Evolutionary conservation across 2,888 invertebrate genomes (phyloP).

Genomic region (Caenorhabditis uteleia): DNA sequence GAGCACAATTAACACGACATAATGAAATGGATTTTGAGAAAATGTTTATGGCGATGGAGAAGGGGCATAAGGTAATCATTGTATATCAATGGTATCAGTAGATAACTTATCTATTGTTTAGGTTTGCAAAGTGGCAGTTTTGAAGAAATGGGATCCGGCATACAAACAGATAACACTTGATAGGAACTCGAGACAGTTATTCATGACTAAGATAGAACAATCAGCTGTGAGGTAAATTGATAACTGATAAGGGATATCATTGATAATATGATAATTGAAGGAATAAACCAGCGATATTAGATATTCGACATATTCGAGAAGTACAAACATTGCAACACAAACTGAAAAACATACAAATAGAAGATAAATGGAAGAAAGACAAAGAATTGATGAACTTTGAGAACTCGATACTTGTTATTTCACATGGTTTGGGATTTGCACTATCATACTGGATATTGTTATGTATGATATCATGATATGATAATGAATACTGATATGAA

Average conservation of each 20-base stretch:
- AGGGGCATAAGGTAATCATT: slow-evolving; percentile 57
- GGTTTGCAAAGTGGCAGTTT: slow-evolving; percentile 62
- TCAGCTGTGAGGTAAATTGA: slow-evolving; percentile 37
- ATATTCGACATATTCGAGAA: slow-evolving; percentile 62
- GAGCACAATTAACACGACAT: slow-evolving; percentile 24
- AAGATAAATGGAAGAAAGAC: slow-evolving; percentile 68
- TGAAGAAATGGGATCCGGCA: slow-evolving; percentile 66
- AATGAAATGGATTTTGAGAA: slow-evolving; percentile 58
- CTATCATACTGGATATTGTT: slow-evolving; percentile 55
- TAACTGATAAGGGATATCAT: background rate
- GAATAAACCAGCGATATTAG: slow-evolving; percentile 52
- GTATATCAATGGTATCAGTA: no score
- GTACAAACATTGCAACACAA: slow-evolving; percentile 65
- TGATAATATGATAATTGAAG: slow-evolving; percentile 18
- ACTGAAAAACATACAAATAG: slow-evolving; percentile 56
- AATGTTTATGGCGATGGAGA: slow-evolving; percentile 60
- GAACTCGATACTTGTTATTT: slow-evolving; percentile 61
- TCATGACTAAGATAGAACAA: slow-evolving; percentile 48
- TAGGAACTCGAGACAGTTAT: slow-evolving; percentile 60
- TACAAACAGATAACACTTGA: slow-evolving; percentile 58
- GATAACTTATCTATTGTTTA: slow-evolving; percentile 18
- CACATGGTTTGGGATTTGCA: slow-evolving; percentile 62
- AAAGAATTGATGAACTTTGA: slow-evolving; percentile 57
- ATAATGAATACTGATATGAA: background rate
- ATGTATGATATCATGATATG: slow-evolving; percentile 34